Base-by-base conservation (phyloP, 2,888 invertebrate genomes). In the Drosophila suboccidentalis region DNA sequence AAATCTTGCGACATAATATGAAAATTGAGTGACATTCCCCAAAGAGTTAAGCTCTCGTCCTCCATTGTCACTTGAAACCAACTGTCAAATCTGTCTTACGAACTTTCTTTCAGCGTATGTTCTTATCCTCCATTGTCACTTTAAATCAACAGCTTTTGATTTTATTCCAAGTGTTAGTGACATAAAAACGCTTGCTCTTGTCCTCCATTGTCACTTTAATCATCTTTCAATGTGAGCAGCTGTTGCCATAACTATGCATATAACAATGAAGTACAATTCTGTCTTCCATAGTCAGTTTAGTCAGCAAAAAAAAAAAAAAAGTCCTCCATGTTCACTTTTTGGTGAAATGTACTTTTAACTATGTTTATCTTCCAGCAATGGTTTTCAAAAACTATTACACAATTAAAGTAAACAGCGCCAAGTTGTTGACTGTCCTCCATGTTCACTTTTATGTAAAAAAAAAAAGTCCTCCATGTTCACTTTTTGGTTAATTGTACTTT, bases 1-100 rank as follows among this genome's bases (percentile, higher is more conserved):
- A 75, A 82, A 64, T 77, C 80, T 77, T 72, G 60, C 65, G 55
- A 49, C 62, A 53, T 26, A 59, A 44, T 26, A 15, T 13, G 39
- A 8, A 29, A 22, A 32, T 38, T 3, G 34, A 10, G 10, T 38
- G 75, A 41, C 29, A 50, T 22, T 34, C 8, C 11, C 6, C n/a
- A 3, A 11, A n/a, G 13, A 4, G 6, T 5, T 11, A 15, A 8
- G 10, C 10, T 34, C 17, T 26, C 9, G 36, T 26, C 15, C 66
- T 55, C 54, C 55, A 43, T 49, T 49, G 36, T 61, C 53, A 4
- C 41, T 54, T 44, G 8, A 10, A 13, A 6, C 22, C 26, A 34
- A 19, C 11, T 57, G 54, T 43, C 17, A 43, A 41, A 17, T 11
- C 17, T 17, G n/a, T n/a, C 46, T 46, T 17, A 13, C 0, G 34